These are phyloP conservation scores for Zosterops borbonicus DNA, from an alignment of 2,113 vertebrate species.

Conservation along the genomic window DNA sequence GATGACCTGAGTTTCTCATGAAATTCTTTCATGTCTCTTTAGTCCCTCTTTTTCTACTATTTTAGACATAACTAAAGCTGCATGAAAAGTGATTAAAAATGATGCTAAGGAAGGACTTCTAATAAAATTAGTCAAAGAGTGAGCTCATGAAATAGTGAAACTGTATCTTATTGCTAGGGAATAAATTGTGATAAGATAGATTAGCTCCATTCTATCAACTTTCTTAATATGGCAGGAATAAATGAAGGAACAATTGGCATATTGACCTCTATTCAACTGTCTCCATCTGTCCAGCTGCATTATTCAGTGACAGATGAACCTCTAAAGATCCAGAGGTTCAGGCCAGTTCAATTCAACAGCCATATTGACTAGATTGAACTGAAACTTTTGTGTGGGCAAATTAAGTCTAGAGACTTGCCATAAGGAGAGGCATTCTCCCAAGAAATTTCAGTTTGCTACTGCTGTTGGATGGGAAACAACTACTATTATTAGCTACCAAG, in stretches of 20 bases:
- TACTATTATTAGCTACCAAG: neutral
- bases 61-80: neutral
- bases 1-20: neutral
- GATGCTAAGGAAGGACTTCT: constrained; percentile 25
- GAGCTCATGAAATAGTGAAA: constrained; percentile 61
- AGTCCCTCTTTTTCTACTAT: neutral
- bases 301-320: neutral
- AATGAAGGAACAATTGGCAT: constrained; percentile 48
- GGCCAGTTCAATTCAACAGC: neutral
- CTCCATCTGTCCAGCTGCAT: neutral
- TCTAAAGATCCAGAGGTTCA: neutral
- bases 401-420: neutral
- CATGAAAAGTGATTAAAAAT: constrained; percentile 27
- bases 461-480: neutral
- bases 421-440: neutral
- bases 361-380: neutral
- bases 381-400: neutral
- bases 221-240: constrained; percentile 59
- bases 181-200: constrained; percentile 67
- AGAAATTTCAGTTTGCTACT: neutral
- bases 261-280: neutral
- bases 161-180: constrained; percentile 21
- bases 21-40: constrained; percentile 2
- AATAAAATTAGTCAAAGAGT: constrained; percentile 48
- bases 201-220: constrained; percentile 57